These are phyloP conservation scores for Halictus ligatus DNA, from an alignment of 2,888 invertebrate genomes.

Conservation along the genomic window DNA sequence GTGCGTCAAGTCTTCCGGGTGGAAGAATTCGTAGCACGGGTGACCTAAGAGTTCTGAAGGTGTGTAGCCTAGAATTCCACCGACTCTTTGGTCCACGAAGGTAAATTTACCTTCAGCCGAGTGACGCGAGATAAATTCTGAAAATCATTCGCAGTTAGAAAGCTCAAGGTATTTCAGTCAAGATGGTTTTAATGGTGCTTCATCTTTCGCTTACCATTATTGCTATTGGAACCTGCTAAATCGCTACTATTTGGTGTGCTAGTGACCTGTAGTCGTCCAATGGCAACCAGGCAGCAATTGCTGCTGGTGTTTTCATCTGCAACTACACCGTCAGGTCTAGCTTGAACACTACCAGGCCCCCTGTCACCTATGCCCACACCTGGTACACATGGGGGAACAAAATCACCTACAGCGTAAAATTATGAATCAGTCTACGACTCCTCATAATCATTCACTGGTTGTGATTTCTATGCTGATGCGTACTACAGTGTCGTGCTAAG, in stretches of 20 bases:
- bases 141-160: conserved; percentile 63
- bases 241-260: conserved; percentile 97
- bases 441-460: conserved; percentile 58
- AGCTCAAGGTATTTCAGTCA: background rate
- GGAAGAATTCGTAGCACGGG: conserved; percentile 98
- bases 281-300: conserved; percentile 98
- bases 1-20: conserved; percentile 97
- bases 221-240: conserved; percentile 93
- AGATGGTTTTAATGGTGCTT: background rate
- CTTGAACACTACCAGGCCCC: conserved; percentile 89
- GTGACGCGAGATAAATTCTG: conserved; percentile 98
- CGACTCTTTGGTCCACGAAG: conserved; percentile 98
- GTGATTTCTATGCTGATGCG: conserved; percentile 46
- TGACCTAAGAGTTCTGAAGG: conserved; percentile 98
- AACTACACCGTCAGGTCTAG: conserved; percentile 84
- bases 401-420: conserved; percentile 84
- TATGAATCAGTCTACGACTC: conserved; percentile 83
- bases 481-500: conserved; percentile 2
- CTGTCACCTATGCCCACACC: conserved; percentile 86
- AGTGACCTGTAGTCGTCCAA: conserved; percentile 98
- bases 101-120: conserved; percentile 99
- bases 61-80: conserved; percentile 95
- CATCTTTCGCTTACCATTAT: conserved; percentile 84
- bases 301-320: conserved; percentile 92
- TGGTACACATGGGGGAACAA: conserved; percentile 84